Evolutionary conservation across 92 coral and sea anemone genomes (phyloP), one percentile per base, ranked within the genome.

Genomic region (Porites lobata): DNA sequence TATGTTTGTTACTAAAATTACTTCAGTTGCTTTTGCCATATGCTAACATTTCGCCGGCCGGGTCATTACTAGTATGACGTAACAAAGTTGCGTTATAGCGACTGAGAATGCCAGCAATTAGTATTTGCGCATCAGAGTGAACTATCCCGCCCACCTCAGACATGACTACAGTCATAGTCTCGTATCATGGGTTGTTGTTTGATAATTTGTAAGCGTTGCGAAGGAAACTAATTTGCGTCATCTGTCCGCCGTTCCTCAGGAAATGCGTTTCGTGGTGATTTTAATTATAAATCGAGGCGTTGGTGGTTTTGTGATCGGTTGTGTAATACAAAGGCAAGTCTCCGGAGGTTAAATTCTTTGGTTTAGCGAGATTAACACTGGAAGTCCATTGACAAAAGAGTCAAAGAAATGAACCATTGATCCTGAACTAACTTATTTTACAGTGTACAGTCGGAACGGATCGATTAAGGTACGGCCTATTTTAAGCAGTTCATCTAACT

Each of bases 201-300:
- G 68, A 15, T 10, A 61, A 68, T 58, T 68, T 69, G 66, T 53
- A 24, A 56, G 64, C 78, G 75, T 82, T 82, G 59, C 70, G 85
- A 50, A 19, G 86, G 86, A 69, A 74, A 9, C 66, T 29, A n/a
- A 69, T 57, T 69, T 57, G 68, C 86, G 77, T 82, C 78, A 69
- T 32, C 65, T 22, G 68, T 43, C 38, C n/a, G 18, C 43, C 26
- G 43, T 57, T 82, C 78, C 78, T 68, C 86, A 58, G 86, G 86
- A 82, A 82, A 82, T 82, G 19, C 86, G 86, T 70, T 71, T 70
- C 66, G 78, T 12, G 9, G 58, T 32, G 78, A 78, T 29, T 82
- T 82, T 56, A 32, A 6, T 69, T 70, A 11, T 53, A 57, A 70
- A 70, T 2, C 20, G 50, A 82, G 78, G 78, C 65, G 85, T 54